Percentiles rank a stretch among this genome's conserved stretches.
These are phyloP conservation scores for Caenorhabditis latens DNA, from an alignment of 1,140 invertebrate species.

Conservation along the genomic window DNA sequence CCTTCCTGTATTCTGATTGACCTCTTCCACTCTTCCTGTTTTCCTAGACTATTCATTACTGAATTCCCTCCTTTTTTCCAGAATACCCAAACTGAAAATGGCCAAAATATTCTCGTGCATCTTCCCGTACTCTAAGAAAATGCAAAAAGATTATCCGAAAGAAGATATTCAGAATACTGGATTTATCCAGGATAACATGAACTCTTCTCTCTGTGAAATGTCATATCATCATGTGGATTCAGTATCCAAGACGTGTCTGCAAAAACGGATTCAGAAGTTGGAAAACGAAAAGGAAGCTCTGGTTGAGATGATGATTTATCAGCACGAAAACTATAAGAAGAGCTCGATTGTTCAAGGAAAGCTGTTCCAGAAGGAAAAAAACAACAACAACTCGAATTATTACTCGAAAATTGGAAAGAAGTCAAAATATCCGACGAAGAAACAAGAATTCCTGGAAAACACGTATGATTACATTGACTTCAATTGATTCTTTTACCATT, in stretches of 20 bases:
- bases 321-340: constrained; percentile 6
- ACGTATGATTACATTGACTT: constrained; percentile 10
- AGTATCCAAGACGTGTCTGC: background rate
- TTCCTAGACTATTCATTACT: background rate
- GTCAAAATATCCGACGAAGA: background rate
- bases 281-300: constrained; percentile 11
- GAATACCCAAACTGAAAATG: background rate
- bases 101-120: constrained; percentile 11
- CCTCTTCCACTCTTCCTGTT: too few species aligned
- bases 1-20: too few species aligned
- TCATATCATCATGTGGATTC: constrained; percentile 19
- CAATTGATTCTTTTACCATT: background rate
- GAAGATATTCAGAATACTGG: background rate
- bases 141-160: background rate
- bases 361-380: background rate
- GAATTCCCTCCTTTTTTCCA: background rate
- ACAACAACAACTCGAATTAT: background rate
- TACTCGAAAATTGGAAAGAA: background rate
- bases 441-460: background rate
- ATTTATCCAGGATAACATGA: background rate
- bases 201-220: background rate
- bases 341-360: background rate
- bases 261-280: constrained; percentile 11
- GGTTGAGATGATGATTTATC: constrained; percentile 21
- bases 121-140: background rate